These are phyloP conservation scores for Drosophila nigrodunni DNA, from an alignment of 1,140 invertebrate genomes.

Conservation along the genomic window DNA sequence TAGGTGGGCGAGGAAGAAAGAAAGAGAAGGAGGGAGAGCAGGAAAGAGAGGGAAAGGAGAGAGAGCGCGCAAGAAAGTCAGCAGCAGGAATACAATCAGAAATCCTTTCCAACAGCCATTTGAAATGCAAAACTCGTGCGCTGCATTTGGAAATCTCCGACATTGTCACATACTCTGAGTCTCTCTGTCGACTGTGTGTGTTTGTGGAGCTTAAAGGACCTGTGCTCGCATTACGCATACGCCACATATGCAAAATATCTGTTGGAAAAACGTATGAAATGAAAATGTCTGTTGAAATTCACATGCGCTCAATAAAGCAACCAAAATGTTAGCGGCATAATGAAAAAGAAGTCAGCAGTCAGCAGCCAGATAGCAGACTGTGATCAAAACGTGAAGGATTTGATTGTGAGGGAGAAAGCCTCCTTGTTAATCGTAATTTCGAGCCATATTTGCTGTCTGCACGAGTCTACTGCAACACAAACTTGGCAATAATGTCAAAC, in stretches of 20 bases:
- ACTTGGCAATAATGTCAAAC: slow-evolving; percentile 47
- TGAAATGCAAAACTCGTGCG: slow-evolving; percentile 55
- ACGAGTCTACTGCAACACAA: slow-evolving; percentile 28
- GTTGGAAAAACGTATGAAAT: slow-evolving; percentile 19
- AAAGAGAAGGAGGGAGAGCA: background rate
- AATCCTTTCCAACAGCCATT: slow-evolving; percentile 31
- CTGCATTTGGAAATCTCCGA: slow-evolving; percentile 65
- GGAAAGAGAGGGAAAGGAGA: background rate
- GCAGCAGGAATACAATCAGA: slow-evolving; percentile 37
- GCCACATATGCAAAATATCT: slow-evolving; percentile 64
- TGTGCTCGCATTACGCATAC: slow-evolving; percentile 61
- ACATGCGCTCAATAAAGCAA: slow-evolving; percentile 68
- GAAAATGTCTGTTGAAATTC: slow-evolving; percentile 49
- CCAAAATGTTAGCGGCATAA: slow-evolving; percentile 13
- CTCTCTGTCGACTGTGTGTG: slow-evolving; percentile 3
- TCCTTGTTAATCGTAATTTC: slow-evolving; percentile 71
- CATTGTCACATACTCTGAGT: slow-evolving; percentile 56
- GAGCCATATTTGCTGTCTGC: slow-evolving; percentile 65
- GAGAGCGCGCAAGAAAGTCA: slow-evolving; percentile 9
- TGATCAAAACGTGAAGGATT: too few relatives aligned
- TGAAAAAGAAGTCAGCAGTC: background rate
- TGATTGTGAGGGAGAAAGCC: background rate
- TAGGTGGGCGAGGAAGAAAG: too few relatives aligned
- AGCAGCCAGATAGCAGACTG: too few relatives aligned
- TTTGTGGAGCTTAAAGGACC: slow-evolving; percentile 23